Evolutionary conservation across 2,888 invertebrate genomes (phyloP).

Genomic region (Fissipunctia ypsillon): DNA sequence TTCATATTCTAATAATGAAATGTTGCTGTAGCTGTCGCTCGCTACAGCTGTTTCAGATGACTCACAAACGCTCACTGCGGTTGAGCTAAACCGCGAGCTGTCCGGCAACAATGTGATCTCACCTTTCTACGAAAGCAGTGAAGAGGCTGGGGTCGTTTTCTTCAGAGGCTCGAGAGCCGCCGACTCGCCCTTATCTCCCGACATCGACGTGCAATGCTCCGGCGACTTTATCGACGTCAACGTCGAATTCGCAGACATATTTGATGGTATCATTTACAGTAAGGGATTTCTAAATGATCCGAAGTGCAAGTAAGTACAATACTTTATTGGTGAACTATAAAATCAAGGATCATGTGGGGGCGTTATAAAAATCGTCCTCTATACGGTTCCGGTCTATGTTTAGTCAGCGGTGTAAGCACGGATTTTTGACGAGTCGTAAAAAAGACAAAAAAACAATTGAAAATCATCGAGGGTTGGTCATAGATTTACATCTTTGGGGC

Average conservation of each 20-base stretch:
- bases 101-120: slow-evolving; percentile 83
- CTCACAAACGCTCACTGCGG: slow-evolving; percentile 82
- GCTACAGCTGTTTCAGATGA: slow-evolving; percentile 89
- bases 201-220: slow-evolving; percentile 92
- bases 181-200: slow-evolving; percentile 85
- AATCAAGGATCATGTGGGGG: neutral
- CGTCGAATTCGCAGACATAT: slow-evolving; percentile 92
- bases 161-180: slow-evolving; percentile 88
- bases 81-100: slow-evolving; percentile 85
- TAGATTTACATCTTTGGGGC: neutral
- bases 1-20: neutral
- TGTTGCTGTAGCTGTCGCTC: slow-evolving; percentile 85
- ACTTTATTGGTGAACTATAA: neutral
- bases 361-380: neutral
- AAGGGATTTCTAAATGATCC: slow-evolving; percentile 92
- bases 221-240: slow-evolving; percentile 91
- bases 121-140: slow-evolving; percentile 83
- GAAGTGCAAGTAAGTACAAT: slow-evolving; percentile 91
- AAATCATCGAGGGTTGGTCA: neutral
- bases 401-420: neutral
- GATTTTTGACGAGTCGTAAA: neutral
- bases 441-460: no score
- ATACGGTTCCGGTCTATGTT: neutral
- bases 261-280: slow-evolving; percentile 93
- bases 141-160: slow-evolving; percentile 85